Evolutionary conservation across 2,888 invertebrate genomes (phyloP), one percentile per base, ranked within the genome.

Genomic region (Entomobrya multifasciata): DNA sequence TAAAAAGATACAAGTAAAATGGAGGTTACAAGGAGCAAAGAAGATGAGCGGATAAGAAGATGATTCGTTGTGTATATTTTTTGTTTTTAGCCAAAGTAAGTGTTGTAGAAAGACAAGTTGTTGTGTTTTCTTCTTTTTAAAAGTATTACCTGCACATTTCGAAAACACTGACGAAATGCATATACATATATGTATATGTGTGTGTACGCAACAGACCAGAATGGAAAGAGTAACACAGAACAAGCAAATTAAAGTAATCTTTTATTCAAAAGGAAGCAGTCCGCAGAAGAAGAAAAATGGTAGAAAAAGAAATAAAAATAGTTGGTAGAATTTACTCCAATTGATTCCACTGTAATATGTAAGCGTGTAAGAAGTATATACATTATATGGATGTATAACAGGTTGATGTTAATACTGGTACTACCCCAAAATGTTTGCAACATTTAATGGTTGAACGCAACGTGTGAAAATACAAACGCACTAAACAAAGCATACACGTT

Each of bases 281-380:
- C 4, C 36, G 36, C 4, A 8, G 5, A 8, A 36, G 36, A 6
- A 36, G 47, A 20, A 60, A 72, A 57, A 47, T 22, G 17, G 65
- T n/a, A 30, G 20, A 72, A 27, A 85, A 20, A 17, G 13, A 81
- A 47, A 67, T 1, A n/a, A 36, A 57, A 78, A 44, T 47, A 62
- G 74, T 36, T 85, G 85, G n/a, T n/a, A n/a, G n/a, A n/a, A n/a
- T n/a, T n/a, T n/a, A n/a, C 85, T 85, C 85, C 85, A 85, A 78
- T 85, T 85, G 85, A 49, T 76, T 41, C 74, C 60, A 30, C 72
- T 49, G 27, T 22, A 30, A n/a, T n/a, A 36, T 36, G 5, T 36
- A 4, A 36, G 4, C 36, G 8, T 36, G 8, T 36, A 36, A 36
- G 4, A 36, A 6, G 36, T n/a, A 8, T 36, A 8, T 36, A 36